phyloP scores from a whole-genome alignment of 2,888 invertebrate genomes.

The Julus scandinavius region DNA sequence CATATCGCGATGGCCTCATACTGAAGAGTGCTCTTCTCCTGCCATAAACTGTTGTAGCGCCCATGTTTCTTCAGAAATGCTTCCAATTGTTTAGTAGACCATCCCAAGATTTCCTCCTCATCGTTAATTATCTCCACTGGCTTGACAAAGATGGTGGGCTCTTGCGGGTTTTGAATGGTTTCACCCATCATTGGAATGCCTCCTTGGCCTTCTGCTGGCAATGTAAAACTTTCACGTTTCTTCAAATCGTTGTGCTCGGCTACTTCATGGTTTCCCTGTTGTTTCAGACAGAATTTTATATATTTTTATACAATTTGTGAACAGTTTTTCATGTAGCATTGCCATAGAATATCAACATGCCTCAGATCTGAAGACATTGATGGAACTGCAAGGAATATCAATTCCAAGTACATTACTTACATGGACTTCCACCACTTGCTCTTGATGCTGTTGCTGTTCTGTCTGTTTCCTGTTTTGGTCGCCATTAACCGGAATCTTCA shows the following conservation, averaged over 20 bases:
- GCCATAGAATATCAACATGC: no score
- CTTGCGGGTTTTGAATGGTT: background rate
- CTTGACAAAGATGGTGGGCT: background rate
- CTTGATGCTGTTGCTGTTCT: background rate
- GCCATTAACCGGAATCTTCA: background rate
- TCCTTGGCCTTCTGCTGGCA: slow-evolving; percentile 13
- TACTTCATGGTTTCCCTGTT: background rate
- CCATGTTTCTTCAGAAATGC: background rate
- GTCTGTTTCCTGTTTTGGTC: background rate
- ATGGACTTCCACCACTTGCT: background rate
- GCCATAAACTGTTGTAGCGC: background rate
- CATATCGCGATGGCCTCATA: background rate
- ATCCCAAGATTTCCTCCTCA: background rate
- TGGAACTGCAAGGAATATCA: no score
- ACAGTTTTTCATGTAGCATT: no score
- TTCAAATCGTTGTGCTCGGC: background rate
- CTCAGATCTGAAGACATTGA: no score
- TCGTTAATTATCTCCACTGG: background rate
- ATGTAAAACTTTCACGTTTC: slow-evolving; percentile 3
- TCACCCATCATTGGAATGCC: background rate
- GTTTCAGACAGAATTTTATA: background rate
- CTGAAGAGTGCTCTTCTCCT: background rate
- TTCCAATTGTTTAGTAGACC: background rate
- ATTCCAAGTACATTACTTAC: no score
- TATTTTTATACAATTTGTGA: no score